Base-by-base conservation (phyloP, 2,888 invertebrate species). In the Euproctis similis region DNA sequence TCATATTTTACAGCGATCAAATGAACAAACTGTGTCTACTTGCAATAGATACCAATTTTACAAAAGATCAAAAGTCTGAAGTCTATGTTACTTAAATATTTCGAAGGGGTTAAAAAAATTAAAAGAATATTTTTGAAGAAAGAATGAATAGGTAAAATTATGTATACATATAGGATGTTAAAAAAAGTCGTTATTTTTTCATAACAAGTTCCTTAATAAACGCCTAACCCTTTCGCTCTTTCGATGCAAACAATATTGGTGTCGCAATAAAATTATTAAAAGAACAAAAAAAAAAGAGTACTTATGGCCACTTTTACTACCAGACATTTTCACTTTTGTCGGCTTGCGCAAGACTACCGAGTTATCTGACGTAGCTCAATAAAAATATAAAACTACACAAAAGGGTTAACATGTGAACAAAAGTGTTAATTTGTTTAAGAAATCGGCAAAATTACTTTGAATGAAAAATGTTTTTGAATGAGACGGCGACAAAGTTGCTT, bases 241-340 rank as follows among this genome's bases (percentile, higher is more conserved):
- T 4, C n/a, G n/a, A n/a, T n/a, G 6, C 38, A 39, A 50, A 48
- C 46, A 55, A 56, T 55, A 53, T 35, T 24, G n/a, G 27, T 24
- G 24, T 25, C 26, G 45, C 46, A 46, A 47, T 46, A 47, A 47
- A 50, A 50, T 41, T 48, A 31, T 35, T 42, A 40, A 34, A 47
- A n/a, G n/a, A n/a, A n/a, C n/a, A n/a, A n/a, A n/a, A n/a, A 51
- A 31, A 44, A 45, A 43, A 27, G 34, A 31, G 34, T 44, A 47
- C 36, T 55, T 55, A 59, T 57, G 46, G 46, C 46, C 50, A 70
- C 67, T 74, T 77, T 77, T 73, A 76, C 73, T 68, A 62, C 53
- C 54, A 46, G 54, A 39, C 37, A 67, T 63, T 80, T 76, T 81
- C 80, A 81, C 82, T 80, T 82, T 82, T 81, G 78, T 78, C 74